A percentile compares a stretch with the other conserved stretches of the same genome.
Evolutionary conservation across 2,797 vertebrate genomes (phyloP).

Genomic region (Crypturellus tataupa): DNA sequence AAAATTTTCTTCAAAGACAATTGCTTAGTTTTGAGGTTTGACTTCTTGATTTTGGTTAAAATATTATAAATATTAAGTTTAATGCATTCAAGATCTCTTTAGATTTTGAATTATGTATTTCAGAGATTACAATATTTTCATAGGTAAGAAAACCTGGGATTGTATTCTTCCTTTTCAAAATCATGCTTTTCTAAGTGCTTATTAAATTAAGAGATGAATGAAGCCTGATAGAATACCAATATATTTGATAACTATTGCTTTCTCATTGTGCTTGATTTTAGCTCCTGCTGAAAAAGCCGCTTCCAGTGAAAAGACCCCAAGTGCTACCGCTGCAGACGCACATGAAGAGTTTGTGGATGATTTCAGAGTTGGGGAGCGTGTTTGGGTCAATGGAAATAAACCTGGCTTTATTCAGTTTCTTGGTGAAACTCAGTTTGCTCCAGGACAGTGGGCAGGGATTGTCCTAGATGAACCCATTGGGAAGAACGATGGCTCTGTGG

Average conservation of each 20-base stretch:
- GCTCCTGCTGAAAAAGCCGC: conserved; percentile 82
- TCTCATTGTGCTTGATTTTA: conserved; percentile 51
- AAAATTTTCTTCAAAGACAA: neutral
- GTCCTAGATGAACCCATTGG: conserved; percentile 96
- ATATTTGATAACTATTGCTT: neutral
- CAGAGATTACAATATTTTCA: neutral
- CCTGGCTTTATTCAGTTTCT: conserved; percentile 93
- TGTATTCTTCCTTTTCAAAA: neutral
- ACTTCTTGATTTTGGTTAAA: neutral
- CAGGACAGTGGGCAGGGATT: conserved; percentile 97
- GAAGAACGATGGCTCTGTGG: conserved; percentile 97
- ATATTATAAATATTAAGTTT: neutral
- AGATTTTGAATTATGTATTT: neutral
- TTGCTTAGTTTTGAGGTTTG: neutral
- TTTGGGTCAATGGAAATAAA: conserved; percentile 97
- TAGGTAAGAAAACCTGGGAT: neutral
- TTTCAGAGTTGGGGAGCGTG: conserved; percentile 91
- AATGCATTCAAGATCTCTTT: neutral
- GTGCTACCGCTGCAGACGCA: conserved; percentile 70
- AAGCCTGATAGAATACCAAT: neutral
- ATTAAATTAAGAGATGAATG: neutral
- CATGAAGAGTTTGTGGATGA: conserved; percentile 86
- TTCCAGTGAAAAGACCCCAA: conserved; percentile 80
- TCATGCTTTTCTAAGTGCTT: neutral
- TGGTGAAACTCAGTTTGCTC: conserved; percentile 94